phyloP scores from a whole-genome alignment of 2,113 vertebrate species.

The Oenanthe oenanthe region DNA sequence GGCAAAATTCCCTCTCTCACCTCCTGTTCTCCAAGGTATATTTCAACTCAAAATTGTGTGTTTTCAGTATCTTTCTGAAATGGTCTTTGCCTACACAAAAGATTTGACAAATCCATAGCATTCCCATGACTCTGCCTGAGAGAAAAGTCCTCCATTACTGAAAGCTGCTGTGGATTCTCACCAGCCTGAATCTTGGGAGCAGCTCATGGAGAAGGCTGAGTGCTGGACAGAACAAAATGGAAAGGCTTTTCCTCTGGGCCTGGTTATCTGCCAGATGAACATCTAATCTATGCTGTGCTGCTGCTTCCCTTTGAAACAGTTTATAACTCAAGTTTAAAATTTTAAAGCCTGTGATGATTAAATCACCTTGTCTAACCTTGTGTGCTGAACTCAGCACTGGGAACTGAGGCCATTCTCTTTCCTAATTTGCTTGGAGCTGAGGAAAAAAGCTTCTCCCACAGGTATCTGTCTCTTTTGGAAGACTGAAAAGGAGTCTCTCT shows the following conservation, averaged over 20 bases:
- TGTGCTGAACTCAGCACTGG: neutral
- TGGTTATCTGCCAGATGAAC: neutral
- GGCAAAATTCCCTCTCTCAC: neutral
- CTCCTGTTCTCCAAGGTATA: neutral
- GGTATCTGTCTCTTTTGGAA: neutral
- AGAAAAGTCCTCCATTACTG: neutral
- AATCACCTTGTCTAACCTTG: neutral
- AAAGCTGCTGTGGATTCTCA: neutral
- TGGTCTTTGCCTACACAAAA: neutral
- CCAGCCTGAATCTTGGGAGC: neutral
- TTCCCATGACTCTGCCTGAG: neutral
- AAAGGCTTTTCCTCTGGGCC: neutral
- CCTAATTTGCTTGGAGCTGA: neutral
- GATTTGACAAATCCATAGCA: neutral
- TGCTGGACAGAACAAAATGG: neutral
- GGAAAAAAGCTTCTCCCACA: neutral
- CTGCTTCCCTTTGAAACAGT: neutral
- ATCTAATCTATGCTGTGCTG: neutral
- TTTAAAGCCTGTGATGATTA: neutral
- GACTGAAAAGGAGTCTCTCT: neutral
- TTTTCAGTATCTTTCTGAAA: neutral
- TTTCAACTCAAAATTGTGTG: neutral
- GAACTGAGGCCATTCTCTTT: neutral
- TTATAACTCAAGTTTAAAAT: neutral
- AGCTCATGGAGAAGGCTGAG: neutral